These are phyloP conservation scores for Taenaris catops DNA, from an alignment of 2,888 invertebrate species.

Conservation along the genomic window DNA sequence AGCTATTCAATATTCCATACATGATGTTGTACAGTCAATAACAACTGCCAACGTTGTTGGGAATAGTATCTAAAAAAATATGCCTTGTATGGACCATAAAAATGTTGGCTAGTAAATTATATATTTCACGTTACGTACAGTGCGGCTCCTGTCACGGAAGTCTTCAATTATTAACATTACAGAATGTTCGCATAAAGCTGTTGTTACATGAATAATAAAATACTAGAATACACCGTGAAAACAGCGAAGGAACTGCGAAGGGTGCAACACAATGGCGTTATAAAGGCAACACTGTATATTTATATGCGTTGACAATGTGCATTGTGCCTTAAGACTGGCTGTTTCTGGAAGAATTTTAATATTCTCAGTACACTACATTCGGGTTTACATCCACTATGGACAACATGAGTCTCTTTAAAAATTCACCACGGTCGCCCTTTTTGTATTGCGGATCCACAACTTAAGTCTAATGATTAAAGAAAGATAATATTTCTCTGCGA, in stretches of 20 bases:
- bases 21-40: conserved; percentile 14
- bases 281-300: conserved; percentile 73
- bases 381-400: conserved; percentile 34
- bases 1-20: conserved; percentile 13
- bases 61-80: conserved; percentile 22
- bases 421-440: conserved; percentile 28
- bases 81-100: conserved; percentile 24
- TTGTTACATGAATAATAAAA: conserved; percentile 74
- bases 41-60: conserved; percentile 16
- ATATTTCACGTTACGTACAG: conserved; percentile 35
- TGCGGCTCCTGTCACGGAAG: conserved; percentile 50
- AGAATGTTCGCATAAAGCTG: conserved; percentile 58
- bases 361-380: conserved; percentile 42
- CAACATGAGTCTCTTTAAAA: conserved; percentile 32
- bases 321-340: conserved; percentile 54
- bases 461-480: conserved; percentile 18
- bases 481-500: conserved; percentile 11
- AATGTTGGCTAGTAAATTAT: conserved; percentile 31
- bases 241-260: conserved; percentile 63
- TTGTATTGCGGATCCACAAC: conserved; percentile 15
- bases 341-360: conserved; percentile 38
- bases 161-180: conserved; percentile 71
- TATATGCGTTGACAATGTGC: conserved; percentile 72
- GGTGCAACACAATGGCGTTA: conserved; percentile 66
- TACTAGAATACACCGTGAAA: conserved; percentile 61